phyloP scores from a whole-genome alignment of 1,140 invertebrate species.

The Bombus superbus region DNA sequence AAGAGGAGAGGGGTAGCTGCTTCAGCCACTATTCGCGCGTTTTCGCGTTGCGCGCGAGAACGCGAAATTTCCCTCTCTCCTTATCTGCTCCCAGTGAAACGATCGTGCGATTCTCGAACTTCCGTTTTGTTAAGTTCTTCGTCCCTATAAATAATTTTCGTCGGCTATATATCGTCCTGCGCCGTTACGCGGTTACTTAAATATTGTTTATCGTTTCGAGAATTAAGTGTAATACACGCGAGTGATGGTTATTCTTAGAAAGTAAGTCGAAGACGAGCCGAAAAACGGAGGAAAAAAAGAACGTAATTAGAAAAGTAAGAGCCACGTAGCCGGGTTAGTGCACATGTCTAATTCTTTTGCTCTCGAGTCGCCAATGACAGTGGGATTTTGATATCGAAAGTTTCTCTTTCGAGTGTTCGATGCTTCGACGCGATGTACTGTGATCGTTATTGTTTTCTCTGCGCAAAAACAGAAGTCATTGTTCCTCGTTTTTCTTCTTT shows the following conservation, averaged over 20 bases:
- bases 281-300: neutral
- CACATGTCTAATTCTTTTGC: slow-evolving; percentile 26
- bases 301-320: neutral
- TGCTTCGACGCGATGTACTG: slow-evolving; percentile 38
- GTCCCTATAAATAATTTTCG: neutral
- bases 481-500: slow-evolving; percentile 2
- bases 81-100: neutral
- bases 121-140: slow-evolving; percentile 17
- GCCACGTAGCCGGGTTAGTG: slow-evolving; percentile 51
- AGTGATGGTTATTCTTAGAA: slow-evolving; percentile 13
- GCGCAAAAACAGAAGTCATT: slow-evolving; percentile 5
- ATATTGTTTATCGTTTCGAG: slow-evolving; percentile 32
- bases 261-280: neutral
- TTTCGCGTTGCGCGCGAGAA: neutral
- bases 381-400: neutral
- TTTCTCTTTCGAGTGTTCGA: slow-evolving; percentile 27
- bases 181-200: slow-evolving; percentile 43
- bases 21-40: neutral
- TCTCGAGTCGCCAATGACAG: neutral
- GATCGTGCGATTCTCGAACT: slow-evolving; percentile 36
- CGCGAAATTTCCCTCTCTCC: neutral
- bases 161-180: slow-evolving; percentile 17
- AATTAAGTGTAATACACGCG: slow-evolving; percentile 6
- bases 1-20: neutral
- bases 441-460: slow-evolving; percentile 45